phyloP scores from a whole-genome alignment of 37 sponge, comb jelly and placozoan species.

The Haliclona indistincta region DNA sequence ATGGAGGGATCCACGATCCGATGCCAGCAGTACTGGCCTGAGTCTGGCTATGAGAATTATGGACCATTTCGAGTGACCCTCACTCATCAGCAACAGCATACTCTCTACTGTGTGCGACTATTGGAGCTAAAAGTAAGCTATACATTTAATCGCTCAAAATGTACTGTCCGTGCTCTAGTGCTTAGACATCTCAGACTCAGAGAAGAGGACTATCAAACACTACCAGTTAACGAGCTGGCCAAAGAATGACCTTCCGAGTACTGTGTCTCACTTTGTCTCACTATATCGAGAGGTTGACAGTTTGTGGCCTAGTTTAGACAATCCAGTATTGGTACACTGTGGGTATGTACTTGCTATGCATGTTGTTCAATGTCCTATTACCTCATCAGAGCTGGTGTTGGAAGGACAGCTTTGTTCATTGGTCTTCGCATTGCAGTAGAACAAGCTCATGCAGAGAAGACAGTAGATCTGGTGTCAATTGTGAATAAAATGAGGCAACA shows the following conservation, averaged over 20 bases:
- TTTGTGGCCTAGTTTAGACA: not conserved
- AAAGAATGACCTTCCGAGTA: slow-evolving; percentile 50
- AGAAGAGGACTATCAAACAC: slow-evolving; percentile 16
- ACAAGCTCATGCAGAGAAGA: slow-evolving; percentile 7
- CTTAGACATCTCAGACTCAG: no score
- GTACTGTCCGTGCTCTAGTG: no score
- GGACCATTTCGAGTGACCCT: slow-evolving; percentile 26
- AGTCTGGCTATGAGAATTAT: slow-evolving; percentile 1
- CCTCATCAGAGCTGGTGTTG: slow-evolving; percentile 47
- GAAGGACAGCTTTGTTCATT: slow-evolving; percentile 54
- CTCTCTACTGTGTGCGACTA: slow-evolving; percentile 14
- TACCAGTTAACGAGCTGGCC: slow-evolving; percentile 67
- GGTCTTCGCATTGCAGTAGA: slow-evolving; percentile 20
- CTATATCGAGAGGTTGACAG: not conserved
- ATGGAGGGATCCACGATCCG: slow-evolving; percentile 22
- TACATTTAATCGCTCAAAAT: not conserved
- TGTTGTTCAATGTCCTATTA: not conserved
- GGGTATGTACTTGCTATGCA: slow-evolving; percentile 26
- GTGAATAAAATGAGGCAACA: slow-evolving; percentile 35
- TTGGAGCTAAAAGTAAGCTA: slow-evolving; percentile 19
- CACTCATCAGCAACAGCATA: not conserved
- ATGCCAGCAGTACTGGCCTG: slow-evolving; percentile 69
- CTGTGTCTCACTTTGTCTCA: slow-evolving; percentile 25
- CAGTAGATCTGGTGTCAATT: slow-evolving; percentile 27
- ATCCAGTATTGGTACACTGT: slow-evolving; percentile 51